Evolutionary conservation across 2,888 invertebrate species (phyloP).

Genomic region (Choreutis nemorana): DNA sequence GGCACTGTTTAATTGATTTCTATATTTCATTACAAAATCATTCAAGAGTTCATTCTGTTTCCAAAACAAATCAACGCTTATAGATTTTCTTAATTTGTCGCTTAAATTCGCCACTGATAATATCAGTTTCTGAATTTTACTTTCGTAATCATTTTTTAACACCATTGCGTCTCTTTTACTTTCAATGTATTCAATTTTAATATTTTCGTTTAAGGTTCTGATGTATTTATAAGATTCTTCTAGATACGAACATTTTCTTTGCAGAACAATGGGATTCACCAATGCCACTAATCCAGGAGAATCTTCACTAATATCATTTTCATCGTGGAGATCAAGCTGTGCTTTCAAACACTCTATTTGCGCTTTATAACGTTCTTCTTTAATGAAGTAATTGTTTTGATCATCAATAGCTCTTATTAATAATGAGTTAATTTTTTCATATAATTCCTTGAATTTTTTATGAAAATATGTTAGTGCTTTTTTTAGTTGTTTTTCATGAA

Average conservation of each 20-base stretch:
- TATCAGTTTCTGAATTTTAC: constrained; percentile 46
- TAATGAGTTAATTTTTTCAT: constrained; percentile 47
- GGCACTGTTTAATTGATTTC: constrained; percentile 36
- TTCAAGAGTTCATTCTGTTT: constrained; percentile 61
- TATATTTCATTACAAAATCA: constrained; percentile 58
- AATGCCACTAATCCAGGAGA: constrained; percentile 39
- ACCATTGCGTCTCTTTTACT: constrained; percentile 50
- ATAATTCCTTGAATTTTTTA: constrained; percentile 44
- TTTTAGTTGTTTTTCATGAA: constrained; percentile 38
- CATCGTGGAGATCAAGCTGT: constrained; percentile 26
- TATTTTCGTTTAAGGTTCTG: constrained; percentile 58
- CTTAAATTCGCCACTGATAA: constrained; percentile 36
- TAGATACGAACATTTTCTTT: constrained; percentile 50
- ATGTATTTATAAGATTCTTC: constrained; percentile 48
- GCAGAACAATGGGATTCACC: constrained; percentile 22
- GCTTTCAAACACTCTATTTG: constrained; percentile 45
- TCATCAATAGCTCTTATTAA: constrained; percentile 47
- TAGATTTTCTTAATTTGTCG: constrained; percentile 51
- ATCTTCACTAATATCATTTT: constrained; percentile 38
- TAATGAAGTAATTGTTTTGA: constrained; percentile 42
- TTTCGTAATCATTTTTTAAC: constrained; percentile 40
- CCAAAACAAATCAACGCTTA: constrained; percentile 53
- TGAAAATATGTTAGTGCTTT: constrained; percentile 45
- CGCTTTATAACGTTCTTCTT: constrained; percentile 51
- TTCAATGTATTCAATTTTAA: constrained; percentile 56